Base-by-base conservation (phyloP, 2,797 vertebrate genomes). In the Myotis vivesi region DNA sequence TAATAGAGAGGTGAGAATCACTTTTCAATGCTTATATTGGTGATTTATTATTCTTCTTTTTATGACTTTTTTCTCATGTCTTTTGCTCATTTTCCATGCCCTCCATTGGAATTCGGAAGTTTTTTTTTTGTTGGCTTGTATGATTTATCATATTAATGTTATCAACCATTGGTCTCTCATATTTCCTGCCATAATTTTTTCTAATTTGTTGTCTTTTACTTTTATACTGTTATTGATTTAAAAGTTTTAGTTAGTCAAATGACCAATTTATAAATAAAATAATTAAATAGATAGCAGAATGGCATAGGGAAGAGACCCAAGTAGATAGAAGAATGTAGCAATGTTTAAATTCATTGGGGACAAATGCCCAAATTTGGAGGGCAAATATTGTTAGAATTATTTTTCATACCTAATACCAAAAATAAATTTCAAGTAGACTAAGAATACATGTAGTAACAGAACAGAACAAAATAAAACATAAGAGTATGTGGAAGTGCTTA, bases 201-300 rank as follows among this genome's bases (percentile, higher is more conserved):
- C 22, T n/a, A 71, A 69, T 82, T 81, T 94, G 3, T 62, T 82
- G 13, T 22, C 20, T 80, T 93, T 96, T 91, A 38, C 2, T 77
- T 91, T 84, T 71, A 92, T 90, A 20, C 5, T 85, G 86, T 92
- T 69, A 77, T 69, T 84, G 28, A 77, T 57, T 92, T 69, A 75
- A 90, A 92, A 23, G 0, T 73, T 51, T 94, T 86, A 77, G 17
- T 5, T 71, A 77, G 12, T 85, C 53, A 93, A 55, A 53, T 89
- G 30, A 46, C 46, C 53, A 90, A 36, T 64, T 96, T 94, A 71
- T 75, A 85, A 88, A 85, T 75, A 36, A 84, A 33, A 62, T 36
- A 62, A 75, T 68, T 33, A 69, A 92, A 62, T 64, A 82, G 30
- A 16, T 64, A 33, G 10, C 6, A 80, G 81, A 87, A 62, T 84